Evolutionary conservation across 2,888 invertebrate species (phyloP).

Genomic region (Callosobruchus maculatus): DNA sequence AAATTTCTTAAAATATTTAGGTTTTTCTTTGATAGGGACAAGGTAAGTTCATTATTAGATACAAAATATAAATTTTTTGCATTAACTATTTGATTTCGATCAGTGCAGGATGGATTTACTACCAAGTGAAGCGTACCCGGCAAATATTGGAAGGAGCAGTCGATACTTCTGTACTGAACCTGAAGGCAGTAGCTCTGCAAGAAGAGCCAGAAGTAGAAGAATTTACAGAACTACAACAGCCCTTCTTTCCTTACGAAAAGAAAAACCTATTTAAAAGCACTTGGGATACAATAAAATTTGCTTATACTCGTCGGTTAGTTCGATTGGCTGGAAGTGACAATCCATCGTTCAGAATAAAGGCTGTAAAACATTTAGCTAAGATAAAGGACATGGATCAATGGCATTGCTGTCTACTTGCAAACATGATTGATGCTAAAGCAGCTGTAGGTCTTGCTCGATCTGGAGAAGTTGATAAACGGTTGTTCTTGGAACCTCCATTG

Average conservation of each 20-base stretch:
- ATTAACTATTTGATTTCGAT: constrained; percentile 13
- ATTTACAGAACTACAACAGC: constrained; percentile 26
- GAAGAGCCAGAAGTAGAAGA: constrained; percentile 24
- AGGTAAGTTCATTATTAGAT: constrained; percentile 18
- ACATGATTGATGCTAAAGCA: constrained; percentile 72
- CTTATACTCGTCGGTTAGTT: constrained; percentile 60
- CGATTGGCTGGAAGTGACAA: constrained; percentile 65
- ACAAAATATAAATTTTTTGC: constrained; percentile 4
- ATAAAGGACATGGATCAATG: constrained; percentile 58
- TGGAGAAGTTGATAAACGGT: constrained; percentile 63
- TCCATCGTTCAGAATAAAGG: constrained; percentile 59
- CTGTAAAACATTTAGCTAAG: constrained; percentile 61
- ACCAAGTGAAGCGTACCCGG: constrained; percentile 39
- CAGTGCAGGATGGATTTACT: constrained; percentile 40
- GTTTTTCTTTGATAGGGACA: constrained; percentile 20
- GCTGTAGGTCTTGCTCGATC: constrained; percentile 75
- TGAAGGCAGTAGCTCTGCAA: constrained; percentile 28
- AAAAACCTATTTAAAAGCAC: constrained; percentile 21
- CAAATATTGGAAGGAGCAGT: constrained; percentile 39
- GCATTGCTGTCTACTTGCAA: constrained; percentile 63
- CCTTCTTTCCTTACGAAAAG: constrained; percentile 22
- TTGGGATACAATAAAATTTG: constrained; percentile 39
- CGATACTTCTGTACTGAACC: constrained; percentile 41
- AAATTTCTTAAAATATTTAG: constrained; percentile 25
- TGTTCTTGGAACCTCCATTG: constrained; percentile 69